These are phyloP conservation scores for Iguana delicatissima DNA, from an alignment of 2,797 vertebrate species.

Conservation along the genomic window DNA sequence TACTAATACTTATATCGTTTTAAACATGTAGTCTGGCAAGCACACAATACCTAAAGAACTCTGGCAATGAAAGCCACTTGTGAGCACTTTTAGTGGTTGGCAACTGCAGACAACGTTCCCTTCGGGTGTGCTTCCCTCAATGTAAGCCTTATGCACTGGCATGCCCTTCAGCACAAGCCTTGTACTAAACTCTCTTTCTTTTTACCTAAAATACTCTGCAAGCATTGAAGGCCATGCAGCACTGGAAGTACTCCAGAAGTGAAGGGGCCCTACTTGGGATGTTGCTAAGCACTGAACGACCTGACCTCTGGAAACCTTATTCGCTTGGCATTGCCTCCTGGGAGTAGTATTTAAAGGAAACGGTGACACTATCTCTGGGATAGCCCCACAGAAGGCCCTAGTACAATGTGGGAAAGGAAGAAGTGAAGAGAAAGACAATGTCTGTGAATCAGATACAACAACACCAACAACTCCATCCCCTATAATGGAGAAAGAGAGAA, in stretches of 20 bases:
- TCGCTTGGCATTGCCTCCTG: neutral
- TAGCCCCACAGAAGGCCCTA: neutral
- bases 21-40: constrained; percentile 23
- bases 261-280: neutral
- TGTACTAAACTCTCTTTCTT: constrained; percentile 50
- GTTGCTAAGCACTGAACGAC: constrained; percentile 7
- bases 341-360: neutral
- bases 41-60: constrained; percentile 46
- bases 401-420: neutral
- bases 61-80: constrained; percentile 45
- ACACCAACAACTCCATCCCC: no score
- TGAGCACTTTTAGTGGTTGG: constrained; percentile 53
- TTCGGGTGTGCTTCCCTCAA: constrained; percentile 28
- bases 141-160: constrained; percentile 37
- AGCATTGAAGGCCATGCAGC: constrained; percentile 32
- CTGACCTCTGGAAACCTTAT: constrained; percentile 18
- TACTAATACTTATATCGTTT: constrained; percentile 23
- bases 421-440: neutral
- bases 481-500: no score
- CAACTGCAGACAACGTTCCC: constrained; percentile 64
- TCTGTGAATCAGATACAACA: neutral
- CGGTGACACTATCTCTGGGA: neutral
- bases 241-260: constrained; percentile 14
- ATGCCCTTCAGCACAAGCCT: constrained; percentile 58
- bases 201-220: constrained; percentile 52